These are phyloP conservation scores for Sarcophaga peregrina DNA, from an alignment of 1,140 invertebrate species.

Conservation along the genomic window DNA sequence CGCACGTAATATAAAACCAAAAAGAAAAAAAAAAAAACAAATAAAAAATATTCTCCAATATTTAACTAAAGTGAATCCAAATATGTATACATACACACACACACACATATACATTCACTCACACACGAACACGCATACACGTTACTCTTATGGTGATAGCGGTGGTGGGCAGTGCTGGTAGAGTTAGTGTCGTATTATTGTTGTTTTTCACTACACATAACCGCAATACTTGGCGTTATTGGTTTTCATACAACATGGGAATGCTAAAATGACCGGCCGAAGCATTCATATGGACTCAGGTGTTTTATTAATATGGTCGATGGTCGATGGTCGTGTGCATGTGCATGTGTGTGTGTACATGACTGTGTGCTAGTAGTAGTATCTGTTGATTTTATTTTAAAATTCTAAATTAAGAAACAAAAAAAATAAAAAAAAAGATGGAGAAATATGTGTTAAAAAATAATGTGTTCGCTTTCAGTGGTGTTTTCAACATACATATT, in stretches of 20 bases:
- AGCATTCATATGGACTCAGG: not conserved
- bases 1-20: conserved; percentile 31
- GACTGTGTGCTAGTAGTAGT: not conserved
- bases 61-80: too few species aligned
- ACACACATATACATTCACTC: not conserved
- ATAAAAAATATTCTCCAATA: conserved; percentile 22
- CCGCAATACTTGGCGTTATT: conserved; percentile 29
- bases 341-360: not conserved
- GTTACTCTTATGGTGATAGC: too few species aligned
- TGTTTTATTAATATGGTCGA: conserved; percentile 15
- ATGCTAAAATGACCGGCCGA: conserved; percentile 28
- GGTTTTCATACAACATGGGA: conserved; percentile 21
- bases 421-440: too few species aligned
- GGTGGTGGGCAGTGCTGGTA: not conserved
- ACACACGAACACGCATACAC: too few species aligned
- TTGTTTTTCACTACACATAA: conserved; percentile 15
- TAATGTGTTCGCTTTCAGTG: too few species aligned
- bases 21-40: too few species aligned
- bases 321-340: not conserved
- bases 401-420: too few species aligned
- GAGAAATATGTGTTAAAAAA: too few species aligned
- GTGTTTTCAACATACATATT: not conserved
- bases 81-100: not conserved
- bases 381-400: not conserved
- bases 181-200: not conserved